Base-by-base conservation (phyloP, 92 coral and sea anemone genomes). In the Heliopora coerulea region DNA sequence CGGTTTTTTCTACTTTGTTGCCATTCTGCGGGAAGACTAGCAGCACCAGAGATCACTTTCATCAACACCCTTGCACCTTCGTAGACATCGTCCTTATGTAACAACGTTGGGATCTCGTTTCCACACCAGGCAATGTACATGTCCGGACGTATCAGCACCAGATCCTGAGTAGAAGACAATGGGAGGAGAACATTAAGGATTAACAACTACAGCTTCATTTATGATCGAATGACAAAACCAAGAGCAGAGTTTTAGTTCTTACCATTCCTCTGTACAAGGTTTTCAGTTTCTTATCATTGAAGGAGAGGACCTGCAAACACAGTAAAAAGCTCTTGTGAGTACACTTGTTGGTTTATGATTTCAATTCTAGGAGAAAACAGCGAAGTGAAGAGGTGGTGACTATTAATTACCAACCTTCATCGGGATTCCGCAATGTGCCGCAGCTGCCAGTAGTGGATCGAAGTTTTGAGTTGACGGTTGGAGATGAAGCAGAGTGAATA, bases 381-480 rank as follows among this genome's bases (percentile, higher is more conserved):
- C n/a, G n/a, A n/a, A n/a, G n/a, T n/a, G n/a, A n/a, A n/a, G n/a
- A n/a, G n/a, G n/a, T n/a, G n/a, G n/a, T n/a, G n/a, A n/a, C n/a
- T n/a, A n/a, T n/a, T 56, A 13, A 41, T 41, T 37, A 14, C 33
- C 9, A 7, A 67, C 74, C 74, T 67, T 67, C 3, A 67, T 30
- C 21, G 74, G 74, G 13, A 67, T 67, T 3, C 74, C 74, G 48
- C 74, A 67, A 48, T 67, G 74, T 1, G 74, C 74, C 11, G 74
- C 74, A 13, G 74, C 74, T 52, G 74, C 29, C 59, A 67, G 24
- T 0, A 67, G 27, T 49, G 74, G 59, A 15, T 67, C 74, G 21
- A 20, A 67, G 13, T 29, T 48, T 49, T 67, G 35, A n/a, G 24
- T 50, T 24, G 74, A 67, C 24, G 74, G 74, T 48, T 67, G 52